Evolutionary conservation across 1,140 invertebrate species (phyloP).

Genomic region (Kradibia gibbosae): DNA sequence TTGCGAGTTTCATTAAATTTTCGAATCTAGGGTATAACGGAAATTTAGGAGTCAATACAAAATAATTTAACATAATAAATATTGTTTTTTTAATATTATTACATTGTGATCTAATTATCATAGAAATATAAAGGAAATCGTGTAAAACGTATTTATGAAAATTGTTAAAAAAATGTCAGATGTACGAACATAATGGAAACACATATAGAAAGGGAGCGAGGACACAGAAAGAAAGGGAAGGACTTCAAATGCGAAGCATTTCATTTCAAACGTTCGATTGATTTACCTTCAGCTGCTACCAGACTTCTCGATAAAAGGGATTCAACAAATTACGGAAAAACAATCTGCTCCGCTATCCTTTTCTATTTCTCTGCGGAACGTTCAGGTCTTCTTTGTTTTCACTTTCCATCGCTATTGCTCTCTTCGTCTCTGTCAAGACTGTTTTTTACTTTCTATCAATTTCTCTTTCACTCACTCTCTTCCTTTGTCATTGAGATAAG

Average conservation of each 20-base stretch:
- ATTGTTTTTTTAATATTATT: neutral
- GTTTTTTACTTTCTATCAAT: conserved; percentile 36
- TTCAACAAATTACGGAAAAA: conserved; percentile 47
- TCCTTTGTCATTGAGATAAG: neutral
- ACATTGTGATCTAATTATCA: neutral
- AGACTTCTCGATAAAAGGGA: conserved; percentile 35
- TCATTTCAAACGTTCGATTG: conserved; percentile 49
- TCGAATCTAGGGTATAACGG: neutral
- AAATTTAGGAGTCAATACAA: neutral
- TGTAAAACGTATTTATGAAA: neutral
- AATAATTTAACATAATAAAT: too few species aligned
- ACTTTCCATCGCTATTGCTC: neutral
- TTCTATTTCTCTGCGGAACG: neutral
- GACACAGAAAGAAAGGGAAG: conserved; percentile 1
- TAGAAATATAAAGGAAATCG: neutral
- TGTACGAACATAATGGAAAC: neutral
- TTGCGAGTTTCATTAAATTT: neutral
- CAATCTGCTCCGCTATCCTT: conserved; percentile 34
- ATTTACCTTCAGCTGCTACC: conserved; percentile 40
- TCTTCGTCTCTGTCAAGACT: conserved; percentile 31
- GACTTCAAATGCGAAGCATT: conserved; percentile 36
- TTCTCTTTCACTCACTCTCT: conserved; percentile 29
- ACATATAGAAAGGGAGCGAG: neutral
- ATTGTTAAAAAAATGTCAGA: neutral
- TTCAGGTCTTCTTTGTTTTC: neutral